Base-by-base conservation (phyloP, 2,113 vertebrate genomes). In the Colaptes auratus region DNA sequence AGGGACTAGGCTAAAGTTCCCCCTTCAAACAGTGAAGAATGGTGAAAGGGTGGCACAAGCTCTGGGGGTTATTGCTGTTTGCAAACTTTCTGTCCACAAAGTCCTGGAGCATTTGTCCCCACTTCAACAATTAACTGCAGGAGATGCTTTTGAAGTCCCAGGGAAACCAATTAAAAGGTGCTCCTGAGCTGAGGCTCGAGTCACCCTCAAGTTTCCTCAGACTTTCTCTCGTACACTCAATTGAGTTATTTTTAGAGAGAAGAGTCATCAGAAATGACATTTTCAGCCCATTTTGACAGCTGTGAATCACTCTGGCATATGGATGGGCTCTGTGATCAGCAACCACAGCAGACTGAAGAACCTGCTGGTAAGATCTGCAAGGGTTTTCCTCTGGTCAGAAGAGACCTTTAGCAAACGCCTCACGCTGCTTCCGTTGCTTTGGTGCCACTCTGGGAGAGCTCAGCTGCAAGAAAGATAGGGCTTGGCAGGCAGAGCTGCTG, bases 151-250 rank as follows among this genome's bases (percentile, higher is more conserved):
- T n/a, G 46, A 95, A 91, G 82, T 95, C 95, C 92, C 92, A 89
- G 46, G 88, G 92, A 95, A 96, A 96, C 82, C 87, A 95, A 96
- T 92, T 96, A 95, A 95, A 93, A 91, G 89, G 79, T 90, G 58
- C 16, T 89, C 82, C 69, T 75, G 72, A 93, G 83, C 73, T 50
- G 44, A 77, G 36, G 48, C 58, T 91, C 2, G 1, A 89, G 72
- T 83, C 87, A 95, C 76, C 93, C 86, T 86, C 88, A 90, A 77
- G 79, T 81, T 95, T 77, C 66, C 14, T 64, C 71, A 60, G 72
- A 69, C 39, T 83, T 89, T 71, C 55, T 71, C 55, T 74, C 65
- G 50, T 35, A 67, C 18, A 73, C 7, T 67, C 1, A 2, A 60
- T 71, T 67, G 53, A 87, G 39, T 61, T 83, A 64, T 15, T 88